Evolutionary conservation across 2,797 vertebrate species (phyloP).

Genomic region (Coranthus polyacanthus): DNA sequence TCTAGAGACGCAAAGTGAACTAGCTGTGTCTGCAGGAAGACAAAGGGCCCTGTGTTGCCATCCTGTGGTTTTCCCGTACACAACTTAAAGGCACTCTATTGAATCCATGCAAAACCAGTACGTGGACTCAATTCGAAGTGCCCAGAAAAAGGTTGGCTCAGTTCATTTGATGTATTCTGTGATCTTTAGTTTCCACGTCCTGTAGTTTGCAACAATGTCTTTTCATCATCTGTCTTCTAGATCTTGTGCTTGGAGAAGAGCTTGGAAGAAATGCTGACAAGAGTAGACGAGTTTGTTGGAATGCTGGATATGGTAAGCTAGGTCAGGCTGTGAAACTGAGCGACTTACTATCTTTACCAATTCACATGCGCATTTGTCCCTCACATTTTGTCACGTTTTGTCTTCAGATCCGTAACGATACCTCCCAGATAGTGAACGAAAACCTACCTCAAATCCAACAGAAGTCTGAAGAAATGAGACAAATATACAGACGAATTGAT

Average conservation of each 20-base stretch:
- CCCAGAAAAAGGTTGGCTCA: not conserved
- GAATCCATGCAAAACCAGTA: conserved; percentile 8
- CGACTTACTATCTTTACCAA: not conserved
- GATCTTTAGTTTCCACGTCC: not conserved
- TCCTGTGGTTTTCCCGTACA: conserved; percentile 1
- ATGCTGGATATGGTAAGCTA: conserved; percentile 94
- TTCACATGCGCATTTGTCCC: not conserved
- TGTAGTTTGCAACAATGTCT: not conserved
- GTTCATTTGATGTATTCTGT: not conserved
- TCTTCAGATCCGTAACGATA: conserved; percentile 89
- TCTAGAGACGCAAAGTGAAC: conserved; percentile 7
- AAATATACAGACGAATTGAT: conserved; percentile 93
- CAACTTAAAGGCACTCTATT: conserved; percentile 9
- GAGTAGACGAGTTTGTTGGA: conserved; percentile 97
- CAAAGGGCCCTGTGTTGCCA: conserved; percentile 63
- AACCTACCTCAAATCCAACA: conserved; percentile 91
- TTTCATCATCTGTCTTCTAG: conserved; percentile 70
- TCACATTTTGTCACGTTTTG: not conserved
- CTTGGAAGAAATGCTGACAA: conserved; percentile 93
- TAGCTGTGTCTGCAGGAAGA: conserved; percentile 21
- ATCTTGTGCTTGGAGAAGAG: conserved; percentile 90
- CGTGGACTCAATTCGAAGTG: not conserved
- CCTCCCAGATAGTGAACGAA: conserved; percentile 92
- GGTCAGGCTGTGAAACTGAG: not conserved
- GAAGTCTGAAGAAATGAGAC: conserved; percentile 92